These are phyloP conservation scores for Apogon talboti DNA, from an alignment of 2,797 vertebrate genomes.

Conservation along the genomic window DNA sequence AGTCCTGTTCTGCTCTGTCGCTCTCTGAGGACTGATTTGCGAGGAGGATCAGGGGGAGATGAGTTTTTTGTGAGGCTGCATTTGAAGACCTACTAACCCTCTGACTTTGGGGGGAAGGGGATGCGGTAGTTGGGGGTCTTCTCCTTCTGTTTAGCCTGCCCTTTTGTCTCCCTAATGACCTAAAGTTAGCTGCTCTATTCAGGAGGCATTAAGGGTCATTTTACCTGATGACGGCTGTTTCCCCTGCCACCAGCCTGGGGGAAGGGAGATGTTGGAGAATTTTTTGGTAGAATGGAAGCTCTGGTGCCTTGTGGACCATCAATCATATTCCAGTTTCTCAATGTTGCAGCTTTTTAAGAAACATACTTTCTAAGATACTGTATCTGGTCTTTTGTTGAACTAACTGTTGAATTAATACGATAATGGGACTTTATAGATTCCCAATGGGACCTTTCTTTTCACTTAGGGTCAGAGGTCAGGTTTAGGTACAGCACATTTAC, in stretches of 20 bases:
- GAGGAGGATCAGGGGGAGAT: conserved; percentile 12
- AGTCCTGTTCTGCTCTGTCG: conserved; percentile 58
- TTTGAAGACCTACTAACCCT: conserved; percentile 32
- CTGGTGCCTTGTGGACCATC: neutral
- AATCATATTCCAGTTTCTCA: neutral
- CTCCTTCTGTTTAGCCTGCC: conserved; percentile 61
- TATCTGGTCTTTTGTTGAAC: neutral
- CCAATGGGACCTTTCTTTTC: conserved; percentile 20
- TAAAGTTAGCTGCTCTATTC: conserved; percentile 74
- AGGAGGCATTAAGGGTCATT: conserved; percentile 78
- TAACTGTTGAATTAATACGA: conserved; percentile 20
- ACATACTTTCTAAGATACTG: neutral
- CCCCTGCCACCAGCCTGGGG: conserved; percentile 50
- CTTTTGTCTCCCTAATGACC: conserved; percentile 79
- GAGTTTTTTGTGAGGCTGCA: conserved; percentile 32
- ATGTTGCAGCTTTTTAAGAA: neutral
- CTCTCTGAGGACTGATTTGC: conserved; percentile 48
- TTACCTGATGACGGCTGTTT: conserved; percentile 72
- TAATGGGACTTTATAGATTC: conserved; percentile 21
- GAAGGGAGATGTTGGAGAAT: conserved; percentile 36
- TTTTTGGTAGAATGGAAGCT: conserved; percentile 1
- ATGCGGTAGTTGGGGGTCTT: conserved; percentile 44
- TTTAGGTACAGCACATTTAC: conserved; percentile 34
- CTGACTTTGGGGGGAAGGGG: conserved; percentile 29
- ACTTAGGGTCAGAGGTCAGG: conserved; percentile 46